A percentile compares a stretch with the other conserved stretches of the same genome.
phyloP scores from a whole-genome alignment of 2,888 invertebrate genomes.

The Sarcophaga rosellei region DNA sequence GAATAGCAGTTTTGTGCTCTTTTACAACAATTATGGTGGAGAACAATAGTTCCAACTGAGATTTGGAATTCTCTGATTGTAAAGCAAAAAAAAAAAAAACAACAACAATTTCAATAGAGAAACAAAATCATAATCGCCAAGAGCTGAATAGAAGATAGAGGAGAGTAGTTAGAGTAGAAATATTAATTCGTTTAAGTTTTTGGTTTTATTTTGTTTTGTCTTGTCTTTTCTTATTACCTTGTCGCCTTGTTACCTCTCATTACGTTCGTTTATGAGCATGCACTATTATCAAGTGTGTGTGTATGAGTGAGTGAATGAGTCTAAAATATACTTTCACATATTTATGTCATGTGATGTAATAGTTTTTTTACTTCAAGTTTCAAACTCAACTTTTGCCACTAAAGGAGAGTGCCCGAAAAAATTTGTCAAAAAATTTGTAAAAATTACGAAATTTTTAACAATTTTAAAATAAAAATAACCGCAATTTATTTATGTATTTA shows the following conservation, averaged over 20 bases:
- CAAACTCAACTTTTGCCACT: too few species aligned
- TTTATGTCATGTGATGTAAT: constrained; percentile 68
- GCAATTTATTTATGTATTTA: too few species aligned
- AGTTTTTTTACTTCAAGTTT: too few species aligned
- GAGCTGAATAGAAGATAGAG: neutral
- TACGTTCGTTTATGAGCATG: constrained; percentile 3
- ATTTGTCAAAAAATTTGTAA: too few species aligned
- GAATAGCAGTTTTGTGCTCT: neutral
- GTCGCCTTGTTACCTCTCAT: constrained; percentile 28
- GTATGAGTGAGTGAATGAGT: neutral
- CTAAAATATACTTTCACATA: constrained; percentile 64
- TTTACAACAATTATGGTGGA: neutral
- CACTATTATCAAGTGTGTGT: neutral
- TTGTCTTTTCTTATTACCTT: constrained; percentile 21
- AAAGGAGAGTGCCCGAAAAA: too few species aligned
- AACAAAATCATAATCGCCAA: neutral
- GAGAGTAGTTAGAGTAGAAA: constrained; percentile 7
- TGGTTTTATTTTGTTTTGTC: constrained; percentile 1
- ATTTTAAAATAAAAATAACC: too few species aligned
- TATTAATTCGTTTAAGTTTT: constrained; percentile 12
- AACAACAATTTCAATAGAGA: neutral
- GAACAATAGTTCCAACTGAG: constrained; percentile 23
- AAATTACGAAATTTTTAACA: too few species aligned
- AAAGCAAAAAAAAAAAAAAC: constrained; percentile 1
- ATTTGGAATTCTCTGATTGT: constrained; percentile 15